A percentile compares a stretch with the other conserved stretches of the same genome.
Conservation (phyloP, 2,113 vertebrate genomes). For the Dicerorhinus sumatrensis region DNA sequence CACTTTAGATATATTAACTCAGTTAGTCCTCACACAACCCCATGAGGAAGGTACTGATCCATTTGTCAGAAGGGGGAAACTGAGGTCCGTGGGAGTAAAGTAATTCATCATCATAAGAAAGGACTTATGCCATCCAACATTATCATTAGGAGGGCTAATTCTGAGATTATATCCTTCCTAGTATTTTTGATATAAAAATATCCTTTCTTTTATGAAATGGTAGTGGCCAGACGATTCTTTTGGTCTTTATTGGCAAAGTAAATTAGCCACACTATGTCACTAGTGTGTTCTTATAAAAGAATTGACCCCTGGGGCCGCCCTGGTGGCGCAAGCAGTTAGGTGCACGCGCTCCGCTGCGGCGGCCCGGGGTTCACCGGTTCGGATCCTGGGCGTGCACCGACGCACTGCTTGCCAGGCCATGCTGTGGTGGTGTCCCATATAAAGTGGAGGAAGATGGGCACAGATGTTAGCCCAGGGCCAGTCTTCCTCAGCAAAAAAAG, state of each 20-base stretch:
- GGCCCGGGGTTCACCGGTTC: no score
- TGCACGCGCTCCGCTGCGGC: no score
- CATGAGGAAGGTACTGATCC: neutral
- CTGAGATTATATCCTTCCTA: neutral
- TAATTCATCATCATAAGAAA: neutral
- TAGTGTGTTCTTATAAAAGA: neutral
- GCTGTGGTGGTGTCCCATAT: no score
- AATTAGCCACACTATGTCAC: neutral
- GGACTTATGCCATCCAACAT: neutral
- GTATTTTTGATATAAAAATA: neutral
- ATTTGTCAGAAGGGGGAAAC: neutral
- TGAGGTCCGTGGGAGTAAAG: neutral
- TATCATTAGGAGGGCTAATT: neutral
- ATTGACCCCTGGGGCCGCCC: neutral
- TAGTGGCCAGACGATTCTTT: neutral
- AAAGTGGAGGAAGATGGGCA: no score
- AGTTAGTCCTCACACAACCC: neutral
- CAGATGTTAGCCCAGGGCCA: no score
- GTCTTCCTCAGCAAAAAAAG: no score
- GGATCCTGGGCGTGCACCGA: no score
- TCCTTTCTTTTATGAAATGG: neutral
- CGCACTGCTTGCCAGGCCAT: no score
- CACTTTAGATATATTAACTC: neutral
- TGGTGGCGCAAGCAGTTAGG: no score
- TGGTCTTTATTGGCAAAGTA: neutral